These are phyloP conservation scores for Holacanthus passer DNA, from an alignment of 2,113 vertebrate species.

Conservation along the genomic window DNA sequence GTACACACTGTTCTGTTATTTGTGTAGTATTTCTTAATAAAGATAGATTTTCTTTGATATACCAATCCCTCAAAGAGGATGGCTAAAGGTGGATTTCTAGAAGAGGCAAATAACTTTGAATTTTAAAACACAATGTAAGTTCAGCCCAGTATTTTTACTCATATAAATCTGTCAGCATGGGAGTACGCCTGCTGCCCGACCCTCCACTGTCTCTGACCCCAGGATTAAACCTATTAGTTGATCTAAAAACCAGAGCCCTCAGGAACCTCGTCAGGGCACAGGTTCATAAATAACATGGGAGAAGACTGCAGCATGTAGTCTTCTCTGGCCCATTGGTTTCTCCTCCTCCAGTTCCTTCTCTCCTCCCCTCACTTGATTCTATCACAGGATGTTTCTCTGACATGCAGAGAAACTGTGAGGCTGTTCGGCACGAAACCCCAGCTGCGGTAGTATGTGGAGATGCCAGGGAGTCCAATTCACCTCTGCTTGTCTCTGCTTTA, in stretches of 20 bases:
- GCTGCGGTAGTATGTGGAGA: slow-evolving; percentile 37
- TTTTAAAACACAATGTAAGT: neutral
- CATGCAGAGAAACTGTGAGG: slow-evolving; percentile 5
- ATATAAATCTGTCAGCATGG: slow-evolving; percentile 20
- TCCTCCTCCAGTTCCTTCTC: slow-evolving; percentile 28
- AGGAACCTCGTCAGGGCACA: slow-evolving; percentile 15
- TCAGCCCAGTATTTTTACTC: neutral
- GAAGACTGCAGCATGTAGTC: slow-evolving; percentile 34
- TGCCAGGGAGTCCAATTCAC: slow-evolving; percentile 56
- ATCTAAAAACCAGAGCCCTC: slow-evolving; percentile 36
- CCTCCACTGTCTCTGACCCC: slow-evolving; percentile 19
- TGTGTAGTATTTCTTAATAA: slow-evolving; percentile 3
- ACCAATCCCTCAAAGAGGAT: slow-evolving; percentile 1
- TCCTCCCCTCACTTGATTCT: slow-evolving; percentile 16
- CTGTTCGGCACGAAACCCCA: slow-evolving; percentile 26
- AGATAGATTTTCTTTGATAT: neutral
- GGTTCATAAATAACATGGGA: slow-evolving; percentile 44
- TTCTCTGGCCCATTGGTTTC: slow-evolving; percentile 19
- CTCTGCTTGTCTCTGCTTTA: slow-evolving; percentile 20
- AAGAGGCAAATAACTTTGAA: neutral
- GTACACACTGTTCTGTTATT: neutral
- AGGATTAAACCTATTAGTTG: slow-evolving; percentile 45
- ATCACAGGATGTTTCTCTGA: slow-evolving; percentile 56
- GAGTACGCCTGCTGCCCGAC: neutral
- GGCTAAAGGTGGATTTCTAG: neutral